Conservation (phyloP, 2,797 vertebrate genomes). For the Graptemys geographica region DNA sequence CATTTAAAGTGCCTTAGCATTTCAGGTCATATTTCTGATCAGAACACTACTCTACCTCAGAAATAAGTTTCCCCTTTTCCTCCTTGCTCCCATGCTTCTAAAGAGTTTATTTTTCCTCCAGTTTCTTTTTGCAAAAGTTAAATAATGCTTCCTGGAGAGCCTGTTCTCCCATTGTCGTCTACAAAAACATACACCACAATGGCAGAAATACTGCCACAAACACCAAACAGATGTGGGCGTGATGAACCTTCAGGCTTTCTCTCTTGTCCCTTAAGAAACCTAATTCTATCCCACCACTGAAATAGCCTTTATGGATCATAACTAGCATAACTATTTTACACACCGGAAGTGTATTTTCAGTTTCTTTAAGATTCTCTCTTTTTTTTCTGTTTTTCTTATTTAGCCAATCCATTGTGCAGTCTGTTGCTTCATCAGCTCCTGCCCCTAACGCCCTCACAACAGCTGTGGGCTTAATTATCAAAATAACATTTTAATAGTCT, state of each 20-base stretch:
- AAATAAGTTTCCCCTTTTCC: neutral
- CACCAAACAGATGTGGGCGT: neutral
- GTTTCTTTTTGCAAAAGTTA: neutral
- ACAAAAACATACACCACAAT: rapidly evolving
- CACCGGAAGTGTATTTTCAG: neutral
- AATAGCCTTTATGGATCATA: neutral
- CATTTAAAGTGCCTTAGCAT: neutral
- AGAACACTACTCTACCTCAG: neutral
- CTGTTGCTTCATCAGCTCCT: conserved; percentile 69
- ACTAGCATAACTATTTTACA: neutral
- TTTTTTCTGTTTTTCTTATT: neutral
- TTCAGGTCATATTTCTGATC: neutral
- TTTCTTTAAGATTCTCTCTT: neutral
- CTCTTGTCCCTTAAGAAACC: rapidly evolving
- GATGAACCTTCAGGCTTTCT: neutral
- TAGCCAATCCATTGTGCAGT: conserved; percentile 41
- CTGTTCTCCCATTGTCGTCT: rapidly evolving
- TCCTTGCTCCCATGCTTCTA: neutral
- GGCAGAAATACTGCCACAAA: neutral
- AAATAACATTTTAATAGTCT: conserved; percentile 90
- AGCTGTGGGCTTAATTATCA: conserved; percentile 89
- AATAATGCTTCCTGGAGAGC: rapidly evolving
- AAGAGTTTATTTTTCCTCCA: neutral
- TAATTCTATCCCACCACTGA: neutral
- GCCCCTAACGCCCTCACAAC: conserved; percentile 82